Percentiles rank a stretch among this genome's conserved stretches.
These are phyloP conservation scores for Halichondria panicea DNA, from an alignment of 37 sponge, comb jelly and placozoan genomes.

Conservation along the genomic window DNA sequence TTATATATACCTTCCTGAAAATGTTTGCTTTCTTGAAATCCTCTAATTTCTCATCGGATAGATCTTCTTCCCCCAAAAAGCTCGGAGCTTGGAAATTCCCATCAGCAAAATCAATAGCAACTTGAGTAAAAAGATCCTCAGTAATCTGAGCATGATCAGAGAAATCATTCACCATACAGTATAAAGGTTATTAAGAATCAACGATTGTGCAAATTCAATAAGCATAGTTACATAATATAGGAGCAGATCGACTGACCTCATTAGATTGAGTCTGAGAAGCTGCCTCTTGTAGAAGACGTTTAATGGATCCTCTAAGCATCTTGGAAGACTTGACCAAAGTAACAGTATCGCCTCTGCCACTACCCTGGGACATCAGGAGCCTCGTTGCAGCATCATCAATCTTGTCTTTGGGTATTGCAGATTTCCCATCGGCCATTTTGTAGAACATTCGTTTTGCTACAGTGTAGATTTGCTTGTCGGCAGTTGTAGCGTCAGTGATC, in stretches of 20 bases:
- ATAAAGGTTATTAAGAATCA: background rate
- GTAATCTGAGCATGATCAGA: slow-evolving; percentile 22
- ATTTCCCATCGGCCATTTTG: slow-evolving; percentile 17
- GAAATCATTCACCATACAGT: background rate
- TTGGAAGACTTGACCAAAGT: background rate
- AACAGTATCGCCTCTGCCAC: background rate
- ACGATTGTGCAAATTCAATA: background rate
- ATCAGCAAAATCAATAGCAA: slow-evolving; percentile 33
- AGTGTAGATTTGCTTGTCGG: slow-evolving; percentile 9
- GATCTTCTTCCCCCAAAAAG: too few species aligned
- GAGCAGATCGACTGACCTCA: slow-evolving; percentile 4
- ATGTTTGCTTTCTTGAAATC: slow-evolving; percentile 44
- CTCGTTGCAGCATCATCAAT: slow-evolving; percentile 5
- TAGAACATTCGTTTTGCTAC: slow-evolving; percentile 48
- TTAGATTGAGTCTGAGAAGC: background rate
- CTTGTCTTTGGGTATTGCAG: slow-evolving; percentile 31
- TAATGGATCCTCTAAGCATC: slow-evolving; percentile 13
- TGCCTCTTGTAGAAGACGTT: slow-evolving; percentile 15
- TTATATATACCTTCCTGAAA: slow-evolving; percentile 31
- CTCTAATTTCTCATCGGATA: slow-evolving; percentile 15
- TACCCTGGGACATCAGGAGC: background rate
- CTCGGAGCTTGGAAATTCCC: too few species aligned
- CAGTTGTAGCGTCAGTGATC: slow-evolving; percentile 8
- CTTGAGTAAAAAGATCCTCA: slow-evolving; percentile 32
- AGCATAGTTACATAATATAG: background rate